phyloP scores from a whole-genome alignment of 1,140 invertebrate species.

The Diabrotica virgifera region DNA sequence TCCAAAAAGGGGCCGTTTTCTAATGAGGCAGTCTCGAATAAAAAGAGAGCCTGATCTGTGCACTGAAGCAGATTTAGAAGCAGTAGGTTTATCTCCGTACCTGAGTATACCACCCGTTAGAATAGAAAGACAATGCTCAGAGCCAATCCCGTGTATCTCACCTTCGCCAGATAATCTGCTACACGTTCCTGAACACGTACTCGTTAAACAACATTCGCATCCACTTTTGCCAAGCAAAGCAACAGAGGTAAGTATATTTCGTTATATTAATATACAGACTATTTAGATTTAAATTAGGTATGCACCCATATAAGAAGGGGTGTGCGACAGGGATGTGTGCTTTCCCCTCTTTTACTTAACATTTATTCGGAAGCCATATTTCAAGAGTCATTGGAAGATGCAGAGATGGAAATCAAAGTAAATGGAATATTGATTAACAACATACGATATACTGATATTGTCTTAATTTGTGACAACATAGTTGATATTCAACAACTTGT shows the following conservation, averaged over 20 bases:
- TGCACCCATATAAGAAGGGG: too few species aligned
- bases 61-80: slow-evolving; percentile 53
- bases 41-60: slow-evolving; percentile 59
- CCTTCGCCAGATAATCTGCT: slow-evolving; percentile 55
- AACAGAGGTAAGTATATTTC: slow-evolving; percentile 29
- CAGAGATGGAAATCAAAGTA: too few species aligned
- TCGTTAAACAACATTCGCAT: slow-evolving; percentile 66
- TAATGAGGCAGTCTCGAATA: slow-evolving; percentile 65
- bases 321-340: too few species aligned
- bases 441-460: too few species aligned
- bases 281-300: too few species aligned
- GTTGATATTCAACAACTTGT: too few species aligned
- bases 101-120: slow-evolving; percentile 48
- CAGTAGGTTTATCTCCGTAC: slow-evolving; percentile 48
- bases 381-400: too few species aligned
- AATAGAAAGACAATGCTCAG: slow-evolving; percentile 60
- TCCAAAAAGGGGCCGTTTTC: slow-evolving; percentile 57
- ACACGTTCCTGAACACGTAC: slow-evolving; percentile 56
- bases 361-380: too few species aligned
- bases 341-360: too few species aligned
- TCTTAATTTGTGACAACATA: too few species aligned
- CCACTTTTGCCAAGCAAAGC: slow-evolving; percentile 59
- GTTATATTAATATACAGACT: too few species aligned
- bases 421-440: too few species aligned
- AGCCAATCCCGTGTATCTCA: slow-evolving; percentile 53